These are phyloP conservation scores for Autographa pulchrina DNA, from an alignment of 2,888 invertebrate genomes.

Conservation along the genomic window DNA sequence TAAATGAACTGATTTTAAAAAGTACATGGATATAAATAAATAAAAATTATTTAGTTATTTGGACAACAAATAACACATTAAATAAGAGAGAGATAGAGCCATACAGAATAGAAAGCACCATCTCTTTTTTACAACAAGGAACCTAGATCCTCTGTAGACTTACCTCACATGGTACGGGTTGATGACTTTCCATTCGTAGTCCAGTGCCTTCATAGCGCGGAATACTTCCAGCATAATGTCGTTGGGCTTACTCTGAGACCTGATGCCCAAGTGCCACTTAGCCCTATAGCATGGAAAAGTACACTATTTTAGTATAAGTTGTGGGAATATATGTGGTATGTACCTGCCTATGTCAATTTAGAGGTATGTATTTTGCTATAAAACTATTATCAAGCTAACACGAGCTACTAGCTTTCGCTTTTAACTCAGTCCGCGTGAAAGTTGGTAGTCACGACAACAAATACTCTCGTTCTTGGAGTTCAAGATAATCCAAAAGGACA, in stretches of 20 bases:
- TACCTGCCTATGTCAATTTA: neutral
- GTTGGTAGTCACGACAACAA: too few relatives aligned
- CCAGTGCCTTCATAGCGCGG: slow-evolving; percentile 99
- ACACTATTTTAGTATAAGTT: neutral
- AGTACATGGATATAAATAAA: too few relatives aligned
- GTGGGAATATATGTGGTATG: neutral
- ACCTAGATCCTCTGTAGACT: slow-evolving; percentile 16
- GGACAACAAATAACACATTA: too few relatives aligned
- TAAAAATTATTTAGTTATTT: neutral
- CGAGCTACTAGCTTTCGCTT: too few relatives aligned
- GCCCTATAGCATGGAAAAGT: slow-evolving; percentile 89
- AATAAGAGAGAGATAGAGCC: too few relatives aligned
- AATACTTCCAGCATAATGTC: slow-evolving; percentile 99
- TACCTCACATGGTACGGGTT: slow-evolving; percentile 97
- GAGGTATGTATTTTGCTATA: too few relatives aligned
- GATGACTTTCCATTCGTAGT: slow-evolving; percentile 99
- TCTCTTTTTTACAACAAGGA: too few relatives aligned
- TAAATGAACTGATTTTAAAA: neutral
- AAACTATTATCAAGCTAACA: too few relatives aligned
- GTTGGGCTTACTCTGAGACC: slow-evolving; percentile 99
- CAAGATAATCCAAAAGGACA: too few relatives aligned
- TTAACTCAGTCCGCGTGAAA: too few relatives aligned
- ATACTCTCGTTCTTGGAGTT: too few relatives aligned
- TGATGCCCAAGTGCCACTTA: slow-evolving; percentile 99
- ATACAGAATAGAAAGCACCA: too few relatives aligned